Percentiles rank a stretch among this genome's conserved stretches.
Evolutionary conservation across 2,888 invertebrate species (phyloP).

Genomic region (Ypsolopha sequella): DNA sequence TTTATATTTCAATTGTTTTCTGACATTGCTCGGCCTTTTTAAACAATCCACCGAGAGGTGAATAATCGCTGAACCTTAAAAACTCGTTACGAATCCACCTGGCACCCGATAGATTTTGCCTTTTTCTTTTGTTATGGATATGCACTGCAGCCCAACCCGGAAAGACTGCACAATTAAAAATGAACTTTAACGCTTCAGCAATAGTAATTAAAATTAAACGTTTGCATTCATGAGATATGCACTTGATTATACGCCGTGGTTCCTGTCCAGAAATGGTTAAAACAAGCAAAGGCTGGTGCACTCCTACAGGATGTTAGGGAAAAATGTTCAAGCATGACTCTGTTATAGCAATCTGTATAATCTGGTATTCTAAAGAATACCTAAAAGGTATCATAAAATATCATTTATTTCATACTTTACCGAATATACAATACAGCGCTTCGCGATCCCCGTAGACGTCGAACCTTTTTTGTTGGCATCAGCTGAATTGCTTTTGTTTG

Average conservation of each 20-base stretch:
- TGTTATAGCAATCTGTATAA: too few relatives aligned
- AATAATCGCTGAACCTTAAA: constrained; percentile 1
- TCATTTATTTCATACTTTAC: too few relatives aligned
- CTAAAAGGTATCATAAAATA: too few relatives aligned
- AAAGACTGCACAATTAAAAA: not conserved
- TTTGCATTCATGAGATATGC: not conserved
- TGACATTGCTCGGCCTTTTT: too few relatives aligned
- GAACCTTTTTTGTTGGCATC: too few relatives aligned
- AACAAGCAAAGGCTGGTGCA: not conserved
- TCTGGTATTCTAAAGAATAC: too few relatives aligned
- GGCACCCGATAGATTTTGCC: constrained; percentile 13
- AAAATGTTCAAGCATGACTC: too few relatives aligned
- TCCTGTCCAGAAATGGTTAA: not conserved
- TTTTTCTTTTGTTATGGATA: constrained; percentile 8
- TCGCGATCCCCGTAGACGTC: too few relatives aligned
- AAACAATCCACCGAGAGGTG: not conserved
- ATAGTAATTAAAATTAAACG: not conserved
- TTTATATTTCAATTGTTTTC: not conserved
- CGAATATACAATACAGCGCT: too few relatives aligned
- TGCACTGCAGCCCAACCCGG: constrained; percentile 3
- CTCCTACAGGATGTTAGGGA: too few relatives aligned
- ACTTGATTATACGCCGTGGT: not conserved
- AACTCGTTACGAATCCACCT: constrained; percentile 13
- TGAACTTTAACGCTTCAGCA: not conserved
- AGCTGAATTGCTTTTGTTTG: too few relatives aligned